Conservation (phyloP, 1,140 invertebrate genomes). For the Drosophila cardini region DNA sequence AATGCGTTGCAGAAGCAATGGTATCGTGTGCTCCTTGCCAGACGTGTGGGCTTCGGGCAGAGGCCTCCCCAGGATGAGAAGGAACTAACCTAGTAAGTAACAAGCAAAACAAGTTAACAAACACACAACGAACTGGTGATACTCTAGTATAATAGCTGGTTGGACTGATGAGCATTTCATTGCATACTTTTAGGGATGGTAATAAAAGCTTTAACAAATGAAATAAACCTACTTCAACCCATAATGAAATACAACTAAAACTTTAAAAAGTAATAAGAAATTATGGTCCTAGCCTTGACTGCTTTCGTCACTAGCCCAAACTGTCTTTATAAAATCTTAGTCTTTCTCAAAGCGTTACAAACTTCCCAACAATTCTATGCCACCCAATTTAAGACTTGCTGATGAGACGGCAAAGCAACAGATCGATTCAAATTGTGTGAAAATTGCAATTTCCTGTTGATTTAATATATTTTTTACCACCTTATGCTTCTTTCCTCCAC, state of each 20-base stretch:
- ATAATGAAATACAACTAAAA: too few relatives aligned
- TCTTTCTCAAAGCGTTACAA: too few relatives aligned
- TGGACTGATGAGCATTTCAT: too few relatives aligned
- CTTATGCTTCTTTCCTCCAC: not conserved
- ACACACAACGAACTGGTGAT: not conserved
- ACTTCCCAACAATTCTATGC: not conserved
- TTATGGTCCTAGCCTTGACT: too few relatives aligned
- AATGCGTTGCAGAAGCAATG: slow-evolving; percentile 82
- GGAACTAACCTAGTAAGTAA: slow-evolving; percentile 75
- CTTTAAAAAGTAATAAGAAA: too few relatives aligned
- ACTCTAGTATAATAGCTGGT: not conserved
- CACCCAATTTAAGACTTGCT: not conserved
- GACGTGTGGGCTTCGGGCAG: slow-evolving; percentile 74
- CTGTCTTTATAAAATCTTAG: too few relatives aligned
- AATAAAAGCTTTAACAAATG: too few relatives aligned
- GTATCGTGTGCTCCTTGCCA: slow-evolving; percentile 77
- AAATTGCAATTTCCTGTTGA: slow-evolving; percentile 81
- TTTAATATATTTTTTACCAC: slow-evolving; percentile 75
- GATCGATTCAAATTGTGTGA: slow-evolving; percentile 81
- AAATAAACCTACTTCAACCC: too few relatives aligned
- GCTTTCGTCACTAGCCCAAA: too few relatives aligned
- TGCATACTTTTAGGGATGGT: too few relatives aligned
- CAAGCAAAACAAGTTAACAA: not conserved
- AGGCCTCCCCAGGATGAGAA: slow-evolving; percentile 58
- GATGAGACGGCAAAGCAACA: slow-evolving; percentile 5